These are phyloP conservation scores for Drosophila subpulchrella DNA, from an alignment of 1,140 invertebrate species.

Conservation along the genomic window DNA sequence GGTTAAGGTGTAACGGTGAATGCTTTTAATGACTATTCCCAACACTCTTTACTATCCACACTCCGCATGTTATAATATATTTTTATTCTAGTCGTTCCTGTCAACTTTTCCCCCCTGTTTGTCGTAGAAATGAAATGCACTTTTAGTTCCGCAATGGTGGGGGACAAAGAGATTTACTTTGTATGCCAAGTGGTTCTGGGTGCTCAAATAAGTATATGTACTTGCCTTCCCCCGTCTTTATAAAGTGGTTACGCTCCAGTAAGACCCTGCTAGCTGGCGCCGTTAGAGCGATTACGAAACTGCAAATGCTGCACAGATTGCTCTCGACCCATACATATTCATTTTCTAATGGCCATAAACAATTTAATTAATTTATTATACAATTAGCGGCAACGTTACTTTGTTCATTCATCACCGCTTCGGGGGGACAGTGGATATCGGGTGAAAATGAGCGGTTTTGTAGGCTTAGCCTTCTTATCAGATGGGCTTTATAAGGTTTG, in stretches of 20 bases:
- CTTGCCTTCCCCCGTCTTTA: not conserved
- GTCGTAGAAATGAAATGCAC: slow-evolving; percentile 45
- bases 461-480: not conserved
- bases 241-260: slow-evolving; percentile 70
- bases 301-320: slow-evolving; percentile 55
- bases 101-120: slow-evolving; percentile 28
- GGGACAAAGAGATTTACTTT: slow-evolving; percentile 5
- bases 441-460: not conserved
- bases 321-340: slow-evolving; percentile 44
- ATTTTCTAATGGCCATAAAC: slow-evolving; percentile 30
- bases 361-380: slow-evolving; percentile 69
- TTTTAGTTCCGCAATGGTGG: slow-evolving; percentile 38
- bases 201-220: not conserved
- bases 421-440: not conserved
- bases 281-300: slow-evolving; percentile 76
- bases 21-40: slow-evolving; percentile 63
- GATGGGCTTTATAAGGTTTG: not conserved
- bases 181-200: slow-evolving; percentile 14
- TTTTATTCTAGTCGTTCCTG: slow-evolving; percentile 22
- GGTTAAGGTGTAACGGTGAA: slow-evolving; percentile 64
- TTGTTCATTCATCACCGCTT: slow-evolving; percentile 14
- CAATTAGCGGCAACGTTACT: slow-evolving; percentile 62
- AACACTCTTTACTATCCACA: slow-evolving; percentile 20
- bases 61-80: slow-evolving; percentile 15
- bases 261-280: slow-evolving; percentile 41